Evolutionary conservation across 1,140 invertebrate species (phyloP).

Genomic region (Rhagoletis zephyria): DNA sequence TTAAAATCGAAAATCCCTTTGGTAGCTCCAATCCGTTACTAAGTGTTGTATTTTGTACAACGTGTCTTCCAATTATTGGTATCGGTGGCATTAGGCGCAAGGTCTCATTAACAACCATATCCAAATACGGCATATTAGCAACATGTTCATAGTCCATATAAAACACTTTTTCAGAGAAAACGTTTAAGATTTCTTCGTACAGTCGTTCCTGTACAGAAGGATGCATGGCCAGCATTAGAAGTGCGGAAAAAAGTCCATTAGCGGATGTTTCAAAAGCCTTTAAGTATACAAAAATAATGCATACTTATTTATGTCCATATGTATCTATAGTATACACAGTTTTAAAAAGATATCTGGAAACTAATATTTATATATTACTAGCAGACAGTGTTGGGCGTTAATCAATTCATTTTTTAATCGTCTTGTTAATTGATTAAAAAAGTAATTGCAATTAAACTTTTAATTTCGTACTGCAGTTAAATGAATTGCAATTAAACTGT

Average conservation of each 20-base stretch:
- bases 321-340: too few relatives aligned
- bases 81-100: constrained; percentile 58
- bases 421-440: too few relatives aligned
- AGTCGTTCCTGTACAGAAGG: constrained; percentile 56
- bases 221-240: constrained; percentile 60
- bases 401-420: too few relatives aligned
- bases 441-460: too few relatives aligned
- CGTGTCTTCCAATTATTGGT: constrained; percentile 56
- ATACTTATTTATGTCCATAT: neutral
- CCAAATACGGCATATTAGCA: constrained; percentile 47
- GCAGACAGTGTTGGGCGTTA: too few relatives aligned
- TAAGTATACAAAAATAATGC: neutral
- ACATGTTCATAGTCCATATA: constrained; percentile 49
- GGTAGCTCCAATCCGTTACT: constrained; percentile 52
- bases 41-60: constrained; percentile 15
- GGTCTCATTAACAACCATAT: constrained; percentile 60
- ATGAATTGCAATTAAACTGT: too few relatives aligned
- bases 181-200: constrained; percentile 55
- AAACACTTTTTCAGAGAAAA: constrained; percentile 53
- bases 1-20: constrained; percentile 53
- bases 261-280: constrained; percentile 57
- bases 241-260: constrained; percentile 19
- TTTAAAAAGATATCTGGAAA: too few relatives aligned
- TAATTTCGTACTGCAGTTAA: too few relatives aligned
- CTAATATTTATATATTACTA: too few relatives aligned